Percentiles rank a stretch among this genome's conserved stretches.
Evolutionary conservation across 1,140 invertebrate genomes (phyloP).

Genomic region (Drosophila setifemur): DNA sequence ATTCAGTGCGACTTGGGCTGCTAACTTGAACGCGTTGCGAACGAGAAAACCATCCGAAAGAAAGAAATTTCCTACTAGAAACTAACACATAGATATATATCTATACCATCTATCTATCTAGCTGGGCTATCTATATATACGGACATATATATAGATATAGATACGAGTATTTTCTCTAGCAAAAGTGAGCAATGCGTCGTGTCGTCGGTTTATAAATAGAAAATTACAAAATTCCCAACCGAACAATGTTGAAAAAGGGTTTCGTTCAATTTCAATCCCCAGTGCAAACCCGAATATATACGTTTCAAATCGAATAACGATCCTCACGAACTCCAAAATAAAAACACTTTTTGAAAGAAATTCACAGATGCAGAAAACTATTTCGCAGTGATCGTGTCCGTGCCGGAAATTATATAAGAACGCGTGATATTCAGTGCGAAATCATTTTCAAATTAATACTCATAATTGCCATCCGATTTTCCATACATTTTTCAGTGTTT

Average conservation of each 20-base stretch:
- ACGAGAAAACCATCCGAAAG: conserved; percentile 75
- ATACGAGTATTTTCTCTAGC: conserved; percentile 70
- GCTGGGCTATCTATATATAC: conserved; percentile 71
- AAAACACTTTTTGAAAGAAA: background rate
- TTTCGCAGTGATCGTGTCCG: conserved; percentile 23
- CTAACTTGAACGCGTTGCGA: conserved; percentile 82
- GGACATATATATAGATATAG: conserved; percentile 68
- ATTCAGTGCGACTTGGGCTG: conserved; percentile 82
- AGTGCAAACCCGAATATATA: conserved; percentile 2
- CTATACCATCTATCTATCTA: conserved; percentile 43
- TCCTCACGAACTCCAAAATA: background rate
- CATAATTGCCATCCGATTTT: conserved; percentile 41
- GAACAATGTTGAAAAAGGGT: conserved; percentile 64
- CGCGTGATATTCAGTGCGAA: conserved; percentile 59
- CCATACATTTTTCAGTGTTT: conserved; percentile 68
- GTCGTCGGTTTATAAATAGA: conserved; percentile 71
- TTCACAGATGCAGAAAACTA: conserved; percentile 14
- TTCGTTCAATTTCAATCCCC: conserved; percentile 3
- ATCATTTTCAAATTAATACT: conserved; percentile 22
- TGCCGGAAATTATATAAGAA: conserved; percentile 66
- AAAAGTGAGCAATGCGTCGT: conserved; percentile 77
- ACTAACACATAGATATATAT: conserved; percentile 63
- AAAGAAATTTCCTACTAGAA: conserved; percentile 69
- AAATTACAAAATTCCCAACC: conserved; percentile 71
- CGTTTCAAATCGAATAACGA: background rate